Evolutionary conservation across 2,113 vertebrate genomes (phyloP).

Genomic region (Cyprinodon brontotheroides): DNA sequence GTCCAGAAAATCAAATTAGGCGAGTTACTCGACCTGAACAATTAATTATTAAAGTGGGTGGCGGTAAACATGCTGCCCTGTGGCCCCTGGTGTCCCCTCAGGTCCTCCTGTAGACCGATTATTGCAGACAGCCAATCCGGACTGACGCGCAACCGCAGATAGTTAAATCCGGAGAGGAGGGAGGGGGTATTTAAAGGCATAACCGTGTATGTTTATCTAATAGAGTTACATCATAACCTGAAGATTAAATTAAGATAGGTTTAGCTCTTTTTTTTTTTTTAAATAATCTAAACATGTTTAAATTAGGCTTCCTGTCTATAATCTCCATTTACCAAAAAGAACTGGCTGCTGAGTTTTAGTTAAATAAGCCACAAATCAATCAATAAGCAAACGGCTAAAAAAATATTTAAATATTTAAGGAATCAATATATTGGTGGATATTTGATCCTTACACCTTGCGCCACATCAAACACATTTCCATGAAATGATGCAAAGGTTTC

Average conservation of each 20-base stretch:
- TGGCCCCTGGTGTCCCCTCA: constrained; percentile 14
- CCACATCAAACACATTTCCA: neutral
- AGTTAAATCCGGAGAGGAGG: constrained; percentile 14
- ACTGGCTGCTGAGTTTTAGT: neutral
- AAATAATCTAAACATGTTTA: neutral
- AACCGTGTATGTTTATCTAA: constrained; percentile 10
- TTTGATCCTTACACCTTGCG: too few species aligned
- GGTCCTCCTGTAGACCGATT: constrained; percentile 42
- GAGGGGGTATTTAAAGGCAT: constrained; percentile 67
- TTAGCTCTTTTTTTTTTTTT: neutral
- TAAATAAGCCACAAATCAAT: neutral
- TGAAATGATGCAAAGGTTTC: too few species aligned
- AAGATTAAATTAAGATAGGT: neutral
- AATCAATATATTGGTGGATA: neutral
- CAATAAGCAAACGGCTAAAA: neutral
- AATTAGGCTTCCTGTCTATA: neutral
- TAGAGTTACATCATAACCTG: neutral
- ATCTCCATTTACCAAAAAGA: neutral
- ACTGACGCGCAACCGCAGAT: constrained; percentile 58
- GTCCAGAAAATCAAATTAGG: neutral
- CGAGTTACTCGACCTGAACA: rapidly evolving
- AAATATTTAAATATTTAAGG: neutral
- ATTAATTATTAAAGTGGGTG: neutral
- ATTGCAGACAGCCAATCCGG: constrained; percentile 58
- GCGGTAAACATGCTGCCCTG: constrained; percentile 56